Evolutionary conservation across 2,888 invertebrate species (phyloP).

Genomic region (Pterobdella sp.): DNA sequence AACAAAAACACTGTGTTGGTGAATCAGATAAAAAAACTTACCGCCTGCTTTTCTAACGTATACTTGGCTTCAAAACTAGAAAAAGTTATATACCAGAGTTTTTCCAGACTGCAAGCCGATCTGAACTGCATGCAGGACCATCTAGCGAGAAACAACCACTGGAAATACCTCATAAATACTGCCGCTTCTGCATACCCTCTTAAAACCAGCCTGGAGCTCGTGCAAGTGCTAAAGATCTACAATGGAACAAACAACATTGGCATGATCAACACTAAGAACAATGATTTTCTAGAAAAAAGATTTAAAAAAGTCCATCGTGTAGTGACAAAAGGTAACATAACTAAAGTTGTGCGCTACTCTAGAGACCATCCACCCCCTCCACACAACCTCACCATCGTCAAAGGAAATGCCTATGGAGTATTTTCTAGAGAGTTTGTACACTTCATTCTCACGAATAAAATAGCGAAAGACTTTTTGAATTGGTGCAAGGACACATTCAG

Average conservation of each 20-base stretch:
- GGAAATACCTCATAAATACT: constrained; percentile 50
- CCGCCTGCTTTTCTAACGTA: constrained; percentile 37
- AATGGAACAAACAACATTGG: constrained; percentile 50
- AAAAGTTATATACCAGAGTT: constrained; percentile 47
- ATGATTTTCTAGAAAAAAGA: constrained; percentile 30
- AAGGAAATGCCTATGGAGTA: constrained; percentile 49
- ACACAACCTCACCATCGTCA: constrained; percentile 41
- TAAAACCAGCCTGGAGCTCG: constrained; percentile 48
- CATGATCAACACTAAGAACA: constrained; percentile 3
- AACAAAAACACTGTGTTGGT: constrained; percentile 36
- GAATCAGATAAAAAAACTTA: constrained; percentile 8
- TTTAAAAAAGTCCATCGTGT: constrained; percentile 25
- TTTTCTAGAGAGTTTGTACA: constrained; percentile 47
- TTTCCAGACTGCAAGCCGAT: constrained; percentile 44
- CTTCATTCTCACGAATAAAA: constrained; percentile 42
- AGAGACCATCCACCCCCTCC: constrained; percentile 38
- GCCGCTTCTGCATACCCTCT: constrained; percentile 48
- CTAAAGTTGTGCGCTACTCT: constrained; percentile 38
- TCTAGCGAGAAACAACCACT: constrained; percentile 35
- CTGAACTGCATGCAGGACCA: constrained; percentile 49
- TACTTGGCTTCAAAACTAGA: constrained; percentile 46
- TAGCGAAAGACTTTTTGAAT: constrained; percentile 42
- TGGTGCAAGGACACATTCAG: constrained; percentile 45
- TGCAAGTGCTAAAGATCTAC: constrained; percentile 46
- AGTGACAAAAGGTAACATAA: constrained; percentile 27